Percentiles rank a stretch among this genome's conserved stretches.
Conservation (phyloP, 2,888 invertebrate species). For the Polietes domitor region DNA sequence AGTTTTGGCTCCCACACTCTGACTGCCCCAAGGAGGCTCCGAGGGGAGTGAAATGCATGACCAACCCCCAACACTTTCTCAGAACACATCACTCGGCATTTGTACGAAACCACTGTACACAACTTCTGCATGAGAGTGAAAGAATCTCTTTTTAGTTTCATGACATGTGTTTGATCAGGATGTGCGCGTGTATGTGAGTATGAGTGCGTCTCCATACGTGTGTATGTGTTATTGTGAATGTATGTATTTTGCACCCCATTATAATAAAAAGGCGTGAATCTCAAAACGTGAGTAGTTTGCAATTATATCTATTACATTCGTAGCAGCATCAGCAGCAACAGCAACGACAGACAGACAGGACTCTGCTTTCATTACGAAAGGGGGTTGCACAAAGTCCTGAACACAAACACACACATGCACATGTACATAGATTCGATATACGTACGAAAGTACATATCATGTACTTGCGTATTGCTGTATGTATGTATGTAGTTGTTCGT, state of each 20-base stretch:
- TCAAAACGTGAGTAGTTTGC: constrained; percentile 56
- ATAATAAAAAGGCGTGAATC: constrained; percentile 56
- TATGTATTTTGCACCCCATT: constrained; percentile 51
- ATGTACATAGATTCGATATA: too few relatives aligned
- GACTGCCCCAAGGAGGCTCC: too few relatives aligned
- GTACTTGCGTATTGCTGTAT: neutral
- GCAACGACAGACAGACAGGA: constrained; percentile 1
- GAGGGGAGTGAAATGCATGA: too few relatives aligned
- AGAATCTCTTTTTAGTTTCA: neutral
- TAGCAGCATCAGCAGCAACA: neutral
- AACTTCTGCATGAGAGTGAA: neutral
- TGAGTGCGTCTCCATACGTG: neutral
- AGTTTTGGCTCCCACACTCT: too few relatives aligned
- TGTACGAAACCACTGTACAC: neutral
- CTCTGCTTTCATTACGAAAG: neutral
- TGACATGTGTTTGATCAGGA: constrained; percentile 2
- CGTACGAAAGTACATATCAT: neutral
- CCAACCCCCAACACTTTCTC: too few relatives aligned
- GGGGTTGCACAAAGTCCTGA: constrained; percentile 9
- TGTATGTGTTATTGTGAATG: neutral
- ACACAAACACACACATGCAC: neutral
- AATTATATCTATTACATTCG: constrained; percentile 32
- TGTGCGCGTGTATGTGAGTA: neutral
- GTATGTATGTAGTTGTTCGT: neutral
- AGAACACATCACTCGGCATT: too few relatives aligned